Percentiles rank a stretch among this genome's conserved stretches.
Conservation (phyloP, 2,888 invertebrate species). For the Cryptus armator region DNA sequence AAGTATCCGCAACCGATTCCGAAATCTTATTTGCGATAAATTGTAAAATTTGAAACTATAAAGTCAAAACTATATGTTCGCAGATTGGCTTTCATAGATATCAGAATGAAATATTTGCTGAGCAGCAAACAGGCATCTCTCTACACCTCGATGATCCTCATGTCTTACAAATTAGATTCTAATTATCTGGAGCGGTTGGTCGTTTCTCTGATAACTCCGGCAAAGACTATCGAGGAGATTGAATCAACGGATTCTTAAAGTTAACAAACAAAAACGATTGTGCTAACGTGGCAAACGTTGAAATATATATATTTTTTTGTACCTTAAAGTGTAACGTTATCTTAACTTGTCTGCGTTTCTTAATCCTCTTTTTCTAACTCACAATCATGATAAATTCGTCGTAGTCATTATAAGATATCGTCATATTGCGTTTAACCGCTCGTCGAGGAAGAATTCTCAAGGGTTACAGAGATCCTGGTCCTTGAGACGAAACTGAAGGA, state of each 20-base stretch:
- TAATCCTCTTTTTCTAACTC: background rate
- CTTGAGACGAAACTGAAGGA: slow-evolving; percentile 51
- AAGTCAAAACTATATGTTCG: slow-evolving; percentile 35
- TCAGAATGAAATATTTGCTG: slow-evolving; percentile 76
- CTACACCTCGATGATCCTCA: slow-evolving; percentile 81
- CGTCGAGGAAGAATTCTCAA: slow-evolving; percentile 8
- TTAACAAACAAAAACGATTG: slow-evolving; percentile 19
- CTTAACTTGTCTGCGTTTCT: background rate
- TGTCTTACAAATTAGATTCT: slow-evolving; percentile 81
- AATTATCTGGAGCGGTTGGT: slow-evolving; percentile 80
- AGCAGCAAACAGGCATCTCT: slow-evolving; percentile 77
- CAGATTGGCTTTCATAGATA: slow-evolving; percentile 80
- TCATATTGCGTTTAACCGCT: slow-evolving; percentile 17
- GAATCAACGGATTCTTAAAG: slow-evolving; percentile 12
- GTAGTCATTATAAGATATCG: slow-evolving; percentile 28
- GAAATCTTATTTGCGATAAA: background rate
- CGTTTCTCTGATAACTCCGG: slow-evolving; percentile 69
- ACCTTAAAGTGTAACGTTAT: slow-evolving; percentile 42
- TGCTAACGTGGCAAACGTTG: slow-evolving; percentile 30
- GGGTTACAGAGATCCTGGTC: slow-evolving; percentile 26
- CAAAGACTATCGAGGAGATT: slow-evolving; percentile 42
- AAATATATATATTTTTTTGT: slow-evolving; percentile 56
- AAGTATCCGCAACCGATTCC: slow-evolving; percentile 79
- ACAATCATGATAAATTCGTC: slow-evolving; percentile 25
- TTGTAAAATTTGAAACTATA: background rate